phyloP scores from a whole-genome alignment of 2,797 vertebrate species.

The Brachymystax lenok region DNA sequence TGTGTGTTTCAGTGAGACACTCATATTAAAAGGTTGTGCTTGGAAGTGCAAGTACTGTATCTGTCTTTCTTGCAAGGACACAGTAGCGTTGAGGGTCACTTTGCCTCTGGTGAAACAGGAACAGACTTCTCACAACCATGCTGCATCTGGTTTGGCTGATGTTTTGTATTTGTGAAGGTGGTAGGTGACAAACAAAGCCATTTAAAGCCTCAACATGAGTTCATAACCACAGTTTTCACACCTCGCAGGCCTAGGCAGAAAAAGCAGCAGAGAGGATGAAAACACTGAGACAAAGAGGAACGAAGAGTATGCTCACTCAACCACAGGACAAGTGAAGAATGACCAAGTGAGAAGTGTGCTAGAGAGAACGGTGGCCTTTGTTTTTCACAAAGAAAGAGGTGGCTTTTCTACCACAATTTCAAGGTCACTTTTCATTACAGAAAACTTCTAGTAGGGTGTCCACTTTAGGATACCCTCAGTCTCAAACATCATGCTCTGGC shows the following conservation, averaged over 20 bases:
- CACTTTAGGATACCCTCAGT: background rate
- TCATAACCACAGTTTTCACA: constrained; percentile 17
- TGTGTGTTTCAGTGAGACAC: background rate
- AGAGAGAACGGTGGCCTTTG: background rate
- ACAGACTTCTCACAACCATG: background rate
- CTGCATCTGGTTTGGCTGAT: background rate
- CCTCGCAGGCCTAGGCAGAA: constrained; percentile 9
- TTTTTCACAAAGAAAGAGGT: background rate
- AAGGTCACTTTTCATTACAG: background rate
- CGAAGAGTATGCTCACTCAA: constrained; percentile 39
- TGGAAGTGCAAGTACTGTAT: background rate
- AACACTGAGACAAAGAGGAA: constrained; percentile 35
- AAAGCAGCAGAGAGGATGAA: constrained; percentile 14
- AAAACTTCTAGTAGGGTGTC: background rate
- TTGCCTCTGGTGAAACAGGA: background rate
- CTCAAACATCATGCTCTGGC: constrained; percentile 14
- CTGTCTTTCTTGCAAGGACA: background rate
- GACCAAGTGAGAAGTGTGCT: background rate
- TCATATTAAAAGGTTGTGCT: background rate
- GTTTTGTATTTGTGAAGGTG: background rate
- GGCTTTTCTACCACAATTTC: background rate
- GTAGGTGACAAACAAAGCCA: background rate
- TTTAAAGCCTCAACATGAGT: constrained; percentile 14
- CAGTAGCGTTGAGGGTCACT: background rate
- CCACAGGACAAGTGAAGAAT: constrained; percentile 34